Conservation (phyloP, 1,140 invertebrate genomes). For the Spodoptera frugiperda region DNA sequence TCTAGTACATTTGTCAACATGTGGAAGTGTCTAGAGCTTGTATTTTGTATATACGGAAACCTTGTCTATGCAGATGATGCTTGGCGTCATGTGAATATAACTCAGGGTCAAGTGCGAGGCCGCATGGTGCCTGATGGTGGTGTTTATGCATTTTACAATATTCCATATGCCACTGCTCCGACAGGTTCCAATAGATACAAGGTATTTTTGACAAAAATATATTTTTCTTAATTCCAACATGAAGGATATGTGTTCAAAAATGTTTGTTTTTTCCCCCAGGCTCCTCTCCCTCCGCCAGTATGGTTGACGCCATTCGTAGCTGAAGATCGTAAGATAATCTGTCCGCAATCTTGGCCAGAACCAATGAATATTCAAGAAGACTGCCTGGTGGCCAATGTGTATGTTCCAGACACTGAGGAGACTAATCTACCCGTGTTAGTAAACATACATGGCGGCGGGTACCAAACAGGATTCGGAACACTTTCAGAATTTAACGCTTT, state of each 20-base stretch:
- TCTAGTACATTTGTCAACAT: not conserved
- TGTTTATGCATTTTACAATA: slow-evolving; percentile 59
- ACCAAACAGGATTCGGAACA: slow-evolving; percentile 51
- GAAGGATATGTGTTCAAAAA: no score
- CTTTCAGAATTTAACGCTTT: slow-evolving; percentile 45
- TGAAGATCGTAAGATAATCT: slow-evolving; percentile 53
- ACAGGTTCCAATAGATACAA: slow-evolving; percentile 59
- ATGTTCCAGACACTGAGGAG: slow-evolving; percentile 52
- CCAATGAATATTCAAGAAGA: slow-evolving; percentile 50
- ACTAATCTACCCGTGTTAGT: slow-evolving; percentile 58
- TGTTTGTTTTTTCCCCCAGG: not conserved
- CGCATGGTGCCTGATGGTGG: slow-evolving; percentile 52
- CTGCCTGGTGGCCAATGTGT: slow-evolving; percentile 55
- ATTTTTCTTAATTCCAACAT: no score
- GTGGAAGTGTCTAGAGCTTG: not conserved
- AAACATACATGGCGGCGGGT: slow-evolving; percentile 62
- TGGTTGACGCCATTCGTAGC: slow-evolving; percentile 54
- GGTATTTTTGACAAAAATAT: slow-evolving; percentile 30
- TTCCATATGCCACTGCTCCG: slow-evolving; percentile 64
- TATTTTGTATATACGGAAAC: not conserved
- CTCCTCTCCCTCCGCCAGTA: not conserved
- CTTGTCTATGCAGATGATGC: not conserved
- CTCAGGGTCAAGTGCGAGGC: slow-evolving; percentile 60
- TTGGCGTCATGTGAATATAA: slow-evolving; percentile 40
- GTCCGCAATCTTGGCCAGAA: slow-evolving; percentile 41